Conservation (phyloP, 2,888 invertebrate species). For the Xanthia icteritia region DNA sequence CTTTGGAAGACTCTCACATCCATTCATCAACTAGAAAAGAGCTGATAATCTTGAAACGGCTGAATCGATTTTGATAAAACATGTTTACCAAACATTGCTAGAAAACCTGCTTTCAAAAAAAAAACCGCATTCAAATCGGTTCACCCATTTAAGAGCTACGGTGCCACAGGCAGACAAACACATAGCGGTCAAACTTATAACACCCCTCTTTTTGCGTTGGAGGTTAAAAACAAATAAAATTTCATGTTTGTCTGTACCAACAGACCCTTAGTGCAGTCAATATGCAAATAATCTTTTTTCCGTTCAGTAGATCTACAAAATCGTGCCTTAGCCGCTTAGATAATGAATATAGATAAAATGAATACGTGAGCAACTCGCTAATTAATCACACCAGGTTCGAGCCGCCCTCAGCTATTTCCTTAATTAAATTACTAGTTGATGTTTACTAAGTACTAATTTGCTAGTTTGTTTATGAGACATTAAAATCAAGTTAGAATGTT, state of each 20-base stretch:
- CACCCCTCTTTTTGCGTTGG: no score
- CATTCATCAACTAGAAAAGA: no score
- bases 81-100: no score
- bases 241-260: constrained; percentile 36
- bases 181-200: no score
- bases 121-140: no score
- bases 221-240: constrained; percentile 43
- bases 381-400: constrained; percentile 79
- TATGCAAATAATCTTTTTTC: constrained; percentile 75
- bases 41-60: no score
- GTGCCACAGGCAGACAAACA: no score
- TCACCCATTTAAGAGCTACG: no score
- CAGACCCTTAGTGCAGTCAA: constrained; percentile 59
- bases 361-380: constrained; percentile 79
- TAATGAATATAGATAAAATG: constrained; percentile 82
- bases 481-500: constrained; percentile 57
- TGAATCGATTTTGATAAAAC: no score
- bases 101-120: no score
- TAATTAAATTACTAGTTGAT: constrained; percentile 80
- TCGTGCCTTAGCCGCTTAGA: constrained; percentile 83
- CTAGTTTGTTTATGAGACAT: constrained; percentile 68
- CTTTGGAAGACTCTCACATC: no score
- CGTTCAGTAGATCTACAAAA: constrained; percentile 78
- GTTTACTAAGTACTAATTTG: constrained; percentile 66
- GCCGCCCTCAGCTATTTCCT: constrained; percentile 74